Evolutionary conservation across 2,113 vertebrate species (phyloP).

Genomic region (Petromus typicus): DNA sequence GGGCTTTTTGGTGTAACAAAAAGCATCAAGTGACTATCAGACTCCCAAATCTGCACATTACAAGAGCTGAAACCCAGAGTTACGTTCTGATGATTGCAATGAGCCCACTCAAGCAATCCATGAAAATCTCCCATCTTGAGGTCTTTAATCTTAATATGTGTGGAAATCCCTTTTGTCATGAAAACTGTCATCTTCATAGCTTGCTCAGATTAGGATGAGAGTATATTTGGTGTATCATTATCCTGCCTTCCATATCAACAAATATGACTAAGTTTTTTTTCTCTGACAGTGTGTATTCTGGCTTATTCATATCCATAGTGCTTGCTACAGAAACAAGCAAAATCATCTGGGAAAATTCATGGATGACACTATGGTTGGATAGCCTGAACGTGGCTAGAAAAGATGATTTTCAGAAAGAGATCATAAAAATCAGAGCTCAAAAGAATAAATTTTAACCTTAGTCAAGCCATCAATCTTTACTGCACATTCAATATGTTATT

Average conservation of each 20-base stretch:
- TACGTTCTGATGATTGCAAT: not conserved
- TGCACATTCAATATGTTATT: not conserved
- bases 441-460: not conserved
- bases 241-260: not conserved
- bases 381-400: not conserved
- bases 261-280: not conserved
- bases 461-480: not conserved
- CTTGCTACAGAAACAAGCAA: not conserved
- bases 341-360: not conserved
- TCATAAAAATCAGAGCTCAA: not conserved
- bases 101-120: too few species aligned
- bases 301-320: not conserved
- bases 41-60: too few species aligned
- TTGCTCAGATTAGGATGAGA: not conserved
- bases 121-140: not conserved
- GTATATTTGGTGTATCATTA: not conserved
- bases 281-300: not conserved
- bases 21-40: too few species aligned
- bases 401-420: not conserved
- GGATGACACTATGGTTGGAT: not conserved
- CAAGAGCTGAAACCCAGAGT: too few species aligned
- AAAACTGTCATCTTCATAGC: not conserved
- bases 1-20: too few species aligned
- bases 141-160: not conserved
- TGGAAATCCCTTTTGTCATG: not conserved